These are phyloP conservation scores for Dipodomys merriami DNA, from an alignment of 2,113 vertebrate species.

Conservation along the genomic window DNA sequence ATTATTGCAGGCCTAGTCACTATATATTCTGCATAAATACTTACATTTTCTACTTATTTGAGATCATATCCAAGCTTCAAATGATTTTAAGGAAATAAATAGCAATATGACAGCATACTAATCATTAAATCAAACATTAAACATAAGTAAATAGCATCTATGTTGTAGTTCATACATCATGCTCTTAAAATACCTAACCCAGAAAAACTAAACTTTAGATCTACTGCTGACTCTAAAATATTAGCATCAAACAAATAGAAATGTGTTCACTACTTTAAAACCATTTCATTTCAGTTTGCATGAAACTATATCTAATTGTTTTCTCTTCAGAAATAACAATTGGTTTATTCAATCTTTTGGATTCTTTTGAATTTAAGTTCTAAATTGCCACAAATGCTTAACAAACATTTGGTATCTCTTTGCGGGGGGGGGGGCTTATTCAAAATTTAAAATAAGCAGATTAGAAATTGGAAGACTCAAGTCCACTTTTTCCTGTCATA, in stretches of 20 bases:
- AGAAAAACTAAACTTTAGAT: background rate
- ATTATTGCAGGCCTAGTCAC: background rate
- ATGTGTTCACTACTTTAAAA: background rate
- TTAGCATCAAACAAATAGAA: background rate
- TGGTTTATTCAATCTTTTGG: background rate
- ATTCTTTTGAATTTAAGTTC: constrained; percentile 48
- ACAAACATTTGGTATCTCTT: background rate
- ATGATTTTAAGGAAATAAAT: background rate
- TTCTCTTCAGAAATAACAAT: constrained; percentile 23
- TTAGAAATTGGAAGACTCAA: constrained; percentile 30
- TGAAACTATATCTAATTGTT: background rate
- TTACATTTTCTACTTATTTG: background rate
- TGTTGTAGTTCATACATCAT: background rate
- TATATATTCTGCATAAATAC: background rate
- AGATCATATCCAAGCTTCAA: background rate
- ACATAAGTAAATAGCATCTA: background rate
- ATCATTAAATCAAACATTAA: background rate
- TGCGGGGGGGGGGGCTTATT: background rate
- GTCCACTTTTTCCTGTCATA: constrained; percentile 40
- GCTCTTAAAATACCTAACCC: background rate
- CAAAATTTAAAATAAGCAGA: constrained; percentile 26
- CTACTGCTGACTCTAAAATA: background rate
- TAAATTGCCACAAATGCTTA: constrained; percentile 14
- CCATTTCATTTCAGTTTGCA: background rate
- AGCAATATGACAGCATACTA: background rate